These are phyloP conservation scores for Lota lota DNA, from an alignment of 2,113 vertebrate genomes.

Conservation along the genomic window DNA sequence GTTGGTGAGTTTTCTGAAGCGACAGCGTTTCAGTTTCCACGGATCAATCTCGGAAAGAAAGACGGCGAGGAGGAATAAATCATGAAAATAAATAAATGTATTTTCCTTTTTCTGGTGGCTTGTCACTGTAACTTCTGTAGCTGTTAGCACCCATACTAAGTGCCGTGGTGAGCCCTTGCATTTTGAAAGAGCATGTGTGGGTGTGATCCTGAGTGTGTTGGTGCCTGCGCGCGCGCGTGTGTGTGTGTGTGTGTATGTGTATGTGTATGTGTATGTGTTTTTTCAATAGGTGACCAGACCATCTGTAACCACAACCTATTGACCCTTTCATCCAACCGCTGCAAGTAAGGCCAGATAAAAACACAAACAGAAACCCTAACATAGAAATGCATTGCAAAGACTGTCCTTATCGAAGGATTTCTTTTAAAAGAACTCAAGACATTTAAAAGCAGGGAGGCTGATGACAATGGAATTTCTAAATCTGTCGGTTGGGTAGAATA, in stretches of 20 bases:
- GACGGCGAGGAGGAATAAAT: too few relatives aligned
- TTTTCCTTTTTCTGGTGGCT: not conserved
- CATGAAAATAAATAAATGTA: not conserved
- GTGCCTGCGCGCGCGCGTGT: not conserved
- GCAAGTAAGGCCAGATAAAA: not conserved
- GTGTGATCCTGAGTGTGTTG: not conserved
- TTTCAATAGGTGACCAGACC: not conserved
- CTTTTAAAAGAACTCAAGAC: not conserved
- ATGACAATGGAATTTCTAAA: too few relatives aligned
- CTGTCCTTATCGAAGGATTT: too few relatives aligned
- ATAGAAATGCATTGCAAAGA: not conserved
- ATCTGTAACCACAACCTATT: not conserved
- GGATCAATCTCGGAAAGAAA: too few relatives aligned
- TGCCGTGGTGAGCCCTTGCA: slow-evolving; percentile 11
- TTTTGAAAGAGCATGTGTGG: slow-evolving; percentile 33
- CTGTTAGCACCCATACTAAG: slow-evolving; percentile 24
- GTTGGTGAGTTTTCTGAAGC: too few relatives aligned
- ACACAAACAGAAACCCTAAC: not conserved
- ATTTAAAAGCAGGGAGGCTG: too few relatives aligned
- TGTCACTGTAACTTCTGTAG: slow-evolving; percentile 5
- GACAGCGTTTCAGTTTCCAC: too few relatives aligned
- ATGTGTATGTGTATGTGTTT: not conserved
- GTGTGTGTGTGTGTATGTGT: not conserved
- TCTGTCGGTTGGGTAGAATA: too few relatives aligned
- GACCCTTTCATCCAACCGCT: not conserved